Evolutionary conservation across 2,888 invertebrate species (phyloP), one percentile per base, ranked within the genome.

Genomic region (Lycaena phlaeas): DNA sequence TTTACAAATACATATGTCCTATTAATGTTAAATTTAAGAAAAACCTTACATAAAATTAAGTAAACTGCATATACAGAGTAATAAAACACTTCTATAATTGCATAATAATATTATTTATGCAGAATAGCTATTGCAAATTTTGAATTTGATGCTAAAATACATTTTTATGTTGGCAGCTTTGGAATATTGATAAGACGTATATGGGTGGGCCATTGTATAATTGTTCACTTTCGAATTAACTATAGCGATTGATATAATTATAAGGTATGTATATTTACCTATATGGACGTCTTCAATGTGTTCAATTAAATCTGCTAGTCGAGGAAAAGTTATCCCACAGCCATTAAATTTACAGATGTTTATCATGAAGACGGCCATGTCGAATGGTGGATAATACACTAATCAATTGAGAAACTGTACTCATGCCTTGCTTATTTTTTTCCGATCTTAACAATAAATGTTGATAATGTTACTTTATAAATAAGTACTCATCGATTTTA

Each of bases 261-360:
- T 51, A 29, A 62, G 53, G 48, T 53, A 61, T 59, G 47, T 46
- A 75, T 79, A 86, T 76, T 86, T 89, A 94, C 94, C 93, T 69
- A 94, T 92, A 79, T 94, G 94, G 57, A 90, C 91, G 70, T 92
- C 92, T 87, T 94, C 94, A 63, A 95, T 94, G 81, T 94, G 94
- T 70, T 92, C 91, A 68, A 94, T 94, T 68, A 94, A 86, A 69
- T 93, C 93, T 57, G 89, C 87, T 70, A 94, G 87, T 77, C 89
- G 90, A 64, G 91, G 89, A 88, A 94, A 95, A 63, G 89, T 92
- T 71, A 92, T 88, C 64, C 92, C 92, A 87, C 94, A 95, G 82
- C 91, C 90, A 87, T 90, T 90, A 84, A 91, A 94, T 88, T 92
- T 93, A 87, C 94, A 94, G 86, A 90, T 90, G 88, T 95, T 94